Evolutionary conservation across 2,113 vertebrate genomes (phyloP).

Genomic region (Peromyscus polionotus): DNA sequence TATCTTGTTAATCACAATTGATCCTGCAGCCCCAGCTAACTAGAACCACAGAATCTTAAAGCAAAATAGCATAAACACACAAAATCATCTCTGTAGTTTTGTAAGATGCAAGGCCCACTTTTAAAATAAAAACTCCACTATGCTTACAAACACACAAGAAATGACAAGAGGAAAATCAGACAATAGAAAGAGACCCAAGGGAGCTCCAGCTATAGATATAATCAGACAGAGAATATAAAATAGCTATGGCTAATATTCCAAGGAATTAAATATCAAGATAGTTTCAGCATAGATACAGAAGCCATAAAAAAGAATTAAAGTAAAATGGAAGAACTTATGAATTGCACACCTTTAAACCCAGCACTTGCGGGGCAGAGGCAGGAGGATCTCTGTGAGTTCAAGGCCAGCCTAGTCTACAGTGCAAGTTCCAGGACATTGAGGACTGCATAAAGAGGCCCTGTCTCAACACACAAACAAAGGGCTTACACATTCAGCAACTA

Average conservation of each 20-base stretch:
- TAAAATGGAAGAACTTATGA: constrained; percentile 13
- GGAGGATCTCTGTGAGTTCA: neutral
- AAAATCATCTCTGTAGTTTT: neutral
- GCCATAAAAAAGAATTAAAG: constrained; percentile 5
- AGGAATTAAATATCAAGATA: constrained; percentile 29
- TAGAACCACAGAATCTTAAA: neutral
- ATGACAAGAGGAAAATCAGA: constrained; percentile 25
- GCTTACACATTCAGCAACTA: constrained; percentile 31
- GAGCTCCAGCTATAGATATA: neutral
- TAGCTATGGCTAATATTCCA: neutral
- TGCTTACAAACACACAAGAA: constrained; percentile 35
- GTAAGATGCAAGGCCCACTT: neutral
- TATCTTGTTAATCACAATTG: neutral
- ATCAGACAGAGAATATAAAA: constrained; percentile 46
- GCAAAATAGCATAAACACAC: neutral
- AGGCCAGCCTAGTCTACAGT: neutral
- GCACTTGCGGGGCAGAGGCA: neutral
- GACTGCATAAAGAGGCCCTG: neutral
- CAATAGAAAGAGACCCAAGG: neutral
- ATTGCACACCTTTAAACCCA: neutral
- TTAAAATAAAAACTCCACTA: neutral
- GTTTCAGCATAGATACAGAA: neutral
- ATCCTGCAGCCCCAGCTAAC: neutral
- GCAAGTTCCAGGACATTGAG: neutral
- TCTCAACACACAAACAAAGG: neutral